Evolutionary conservation across 2,888 invertebrate genomes (phyloP), one percentile per base, ranked within the genome.

Genomic region (Ganaspis brasiliensis): DNA sequence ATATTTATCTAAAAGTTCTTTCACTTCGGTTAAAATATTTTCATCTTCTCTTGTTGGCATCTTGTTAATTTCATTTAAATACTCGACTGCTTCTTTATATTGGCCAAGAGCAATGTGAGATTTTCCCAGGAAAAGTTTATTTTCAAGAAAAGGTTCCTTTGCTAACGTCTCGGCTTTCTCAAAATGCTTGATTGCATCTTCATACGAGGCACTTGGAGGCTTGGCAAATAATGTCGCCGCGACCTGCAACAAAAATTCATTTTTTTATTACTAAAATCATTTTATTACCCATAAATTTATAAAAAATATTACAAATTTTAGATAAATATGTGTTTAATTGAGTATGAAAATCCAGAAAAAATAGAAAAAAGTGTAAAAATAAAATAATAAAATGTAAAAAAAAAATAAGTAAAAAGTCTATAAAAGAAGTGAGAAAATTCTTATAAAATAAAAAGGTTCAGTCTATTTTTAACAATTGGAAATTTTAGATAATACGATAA

Each of bases 161-260:
- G 92, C 91, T n/a, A 94, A 86, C 67, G 90, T 89, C 81, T 94
- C 94, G 4, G 94, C 94, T 79, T 92, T 89, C 74, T 93, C 81
- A 79, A 95, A 93, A 84, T 93, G 91, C 16, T 89, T 85, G 31
- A 95, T 90, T 1, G 96, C 95, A 79, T 96, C 95, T 59, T 94
- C 92, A 74, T 93, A 93, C 0, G 94, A 93, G 1, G 94, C 93
- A 76, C 90, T 92, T 9, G 95, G 95, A n/a, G 94, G 93, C 75
- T 94, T 93, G 2, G 94, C 93, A 90, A 94, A 95, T 40, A 96
- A 87, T 6, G 95, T 93, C 6, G 94, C 90, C 6, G 96, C 96
- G 14, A 95, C 89, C 91, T 93, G 14, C 79, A 67, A 67, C 57
- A 76, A 14, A 26, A 71, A 75, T 57, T 59, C 10, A 12, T 12